Conservation (phyloP, 1,140 invertebrate genomes). For the Anoplophora glabripennis region DNA sequence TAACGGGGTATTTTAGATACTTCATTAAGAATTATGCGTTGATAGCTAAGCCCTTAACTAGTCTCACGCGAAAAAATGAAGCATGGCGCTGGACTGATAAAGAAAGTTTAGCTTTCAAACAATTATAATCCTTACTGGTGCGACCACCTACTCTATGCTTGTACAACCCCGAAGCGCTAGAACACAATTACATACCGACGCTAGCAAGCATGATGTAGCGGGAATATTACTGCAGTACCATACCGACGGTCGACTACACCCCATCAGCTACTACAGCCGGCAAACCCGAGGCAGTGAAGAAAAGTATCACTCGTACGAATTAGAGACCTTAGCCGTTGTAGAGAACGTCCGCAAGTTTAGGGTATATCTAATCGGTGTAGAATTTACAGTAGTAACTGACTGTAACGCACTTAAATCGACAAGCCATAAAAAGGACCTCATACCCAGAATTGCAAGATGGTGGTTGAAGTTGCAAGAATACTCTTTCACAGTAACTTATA, state of each 20-base stretch:
- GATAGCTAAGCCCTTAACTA: no score
- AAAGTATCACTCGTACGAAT: not conserved
- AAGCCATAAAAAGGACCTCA: not conserved
- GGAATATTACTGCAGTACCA: not conserved
- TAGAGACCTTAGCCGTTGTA: not conserved
- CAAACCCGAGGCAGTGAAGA: not conserved
- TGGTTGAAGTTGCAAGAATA: slow-evolving; percentile 10
- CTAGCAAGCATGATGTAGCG: not conserved
- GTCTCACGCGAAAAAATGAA: no score
- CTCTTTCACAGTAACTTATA: slow-evolving; percentile 1
- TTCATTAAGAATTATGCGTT: no score
- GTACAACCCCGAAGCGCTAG: not conserved
- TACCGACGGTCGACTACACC: not conserved
- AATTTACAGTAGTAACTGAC: not conserved
- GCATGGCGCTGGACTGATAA: no score
- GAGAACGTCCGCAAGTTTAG: not conserved
- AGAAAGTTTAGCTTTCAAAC: no score
- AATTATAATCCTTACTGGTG: no score
- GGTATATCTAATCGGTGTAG: no score
- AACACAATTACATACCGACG: not conserved
- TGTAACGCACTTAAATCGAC: not conserved
- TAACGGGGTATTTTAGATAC: no score
- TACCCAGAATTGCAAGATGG: slow-evolving; percentile 6
- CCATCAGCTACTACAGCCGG: not conserved
- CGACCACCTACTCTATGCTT: no score